Base-by-base conservation (phyloP, 1,140 invertebrate genomes). In the Brachionus manjavacas region DNA sequence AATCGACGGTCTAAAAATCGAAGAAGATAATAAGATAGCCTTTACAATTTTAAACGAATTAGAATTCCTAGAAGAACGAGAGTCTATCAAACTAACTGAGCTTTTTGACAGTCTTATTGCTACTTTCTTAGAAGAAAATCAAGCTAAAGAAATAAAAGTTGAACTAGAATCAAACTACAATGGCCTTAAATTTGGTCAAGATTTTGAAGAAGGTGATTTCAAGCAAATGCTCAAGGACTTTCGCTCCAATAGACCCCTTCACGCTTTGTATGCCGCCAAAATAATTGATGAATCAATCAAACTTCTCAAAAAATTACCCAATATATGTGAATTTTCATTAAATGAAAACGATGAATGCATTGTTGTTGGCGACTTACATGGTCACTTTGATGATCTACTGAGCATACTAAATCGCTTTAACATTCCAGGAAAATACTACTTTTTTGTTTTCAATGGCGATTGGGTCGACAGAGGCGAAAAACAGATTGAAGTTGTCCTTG, bases 291-390 rank as follows among this genome's bases (percentile, higher is more conserved):
- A 76, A 46, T 12, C 72, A 23, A 76, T 76, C 3, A 46, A 49
- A 28, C 23, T 60, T 14, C 52, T 81, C 2, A 68, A 68, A 41
- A 81, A 60, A 14, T 25, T 64, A 14, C 52, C 79, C 8, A 81
- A 81, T 35, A 81, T 81, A 6, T 64, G 64, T 25, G 79, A 81
- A 28, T 64, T 81, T 39, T 20, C 35, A 4, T 35, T 81, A 8
- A 46, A 81, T 60, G 79, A 64, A 41, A 68, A 81, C 46, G 52
- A 81, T 41, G 79, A 70, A 70, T 70, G 81, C 23, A 70, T 84
- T 9, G 92, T 84, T 31, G 84, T 84, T 20, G 84, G 84, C 0
- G 84, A 84, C 68, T 41, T 84, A 52, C 84, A 84, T 39, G 84
- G 84, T 7, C 46, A 79, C 41, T 79, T 84, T 28, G 72, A 64